Evolutionary conservation across 2,888 invertebrate genomes (phyloP), one percentile per base, ranked within the genome.

Genomic region (Phortica okadai): DNA sequence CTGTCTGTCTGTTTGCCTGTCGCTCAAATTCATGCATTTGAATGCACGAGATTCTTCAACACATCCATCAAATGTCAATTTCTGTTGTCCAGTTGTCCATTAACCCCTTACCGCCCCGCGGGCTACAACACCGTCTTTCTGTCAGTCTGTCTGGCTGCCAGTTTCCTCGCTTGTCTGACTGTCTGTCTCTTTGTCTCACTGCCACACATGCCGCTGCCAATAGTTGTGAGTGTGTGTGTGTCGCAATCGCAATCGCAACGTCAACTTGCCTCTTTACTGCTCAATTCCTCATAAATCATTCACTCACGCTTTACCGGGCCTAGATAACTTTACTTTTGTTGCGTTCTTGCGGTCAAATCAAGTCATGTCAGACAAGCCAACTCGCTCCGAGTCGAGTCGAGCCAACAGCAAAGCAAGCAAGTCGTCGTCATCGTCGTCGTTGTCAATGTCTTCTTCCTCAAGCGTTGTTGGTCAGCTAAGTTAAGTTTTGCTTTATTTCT

Each of bases 1-100:
- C 73, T 4, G 45, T 11, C 64, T 45, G 45, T 74, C 74, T 59
- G 33, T 50, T 33, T 67, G 54, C 56, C 16, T 5, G 45, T 59
- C 21, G 1, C 25, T 33, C 7, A 59, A n/a, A 21, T 72, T 45
- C 50, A 21, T 75, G 77, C 83, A 87, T 87, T 86, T 86, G 84
- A 85, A 85, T 85, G 87, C 87, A 86, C 82, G 81, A 86, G 85
- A 83, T 85, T 50, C 50, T 50, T 50, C 50, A 50, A 86, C 87
- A 86, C 88, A 85, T 88, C 87, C 87, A 88, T 87, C 88, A 86
- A 85, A 85, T 87, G 88, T 87, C 87, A 86, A 87, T 87, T 88
- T 41, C 58, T 56, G 59, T 86, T 85, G 62, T 62, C 25, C 25
- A 11, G 7, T 25, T 21, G 62, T 8, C 50, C 14, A 50, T 50